These are phyloP conservation scores for Microcebus murinus DNA, from an alignment of 2,113 vertebrate species.

Conservation along the genomic window DNA sequence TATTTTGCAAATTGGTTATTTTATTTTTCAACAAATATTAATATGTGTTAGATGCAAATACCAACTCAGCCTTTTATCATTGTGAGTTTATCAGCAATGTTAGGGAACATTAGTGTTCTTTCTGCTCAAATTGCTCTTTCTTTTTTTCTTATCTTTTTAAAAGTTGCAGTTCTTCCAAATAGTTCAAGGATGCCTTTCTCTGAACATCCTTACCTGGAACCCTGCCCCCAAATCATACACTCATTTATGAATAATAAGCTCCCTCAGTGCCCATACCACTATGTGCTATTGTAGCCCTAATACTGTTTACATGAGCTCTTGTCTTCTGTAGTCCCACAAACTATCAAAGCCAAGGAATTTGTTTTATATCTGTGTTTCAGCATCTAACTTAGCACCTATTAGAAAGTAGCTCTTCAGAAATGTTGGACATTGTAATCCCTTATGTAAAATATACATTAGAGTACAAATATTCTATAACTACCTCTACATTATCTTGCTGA, in stretches of 20 bases:
- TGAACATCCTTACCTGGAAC: background rate
- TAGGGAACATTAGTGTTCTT: background rate
- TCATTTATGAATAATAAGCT: background rate
- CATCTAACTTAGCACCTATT: background rate
- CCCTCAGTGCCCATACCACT: fast-evolving
- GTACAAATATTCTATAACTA: background rate
- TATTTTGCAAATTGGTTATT: background rate
- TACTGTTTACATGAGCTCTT: background rate
- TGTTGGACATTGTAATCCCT: background rate
- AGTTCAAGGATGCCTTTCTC: background rate
- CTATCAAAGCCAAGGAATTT: background rate
- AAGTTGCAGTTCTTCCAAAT: background rate
- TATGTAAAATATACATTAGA: background rate
- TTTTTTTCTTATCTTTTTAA: background rate
- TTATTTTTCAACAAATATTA: background rate
- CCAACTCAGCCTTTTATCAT: background rate
- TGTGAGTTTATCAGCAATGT: background rate
- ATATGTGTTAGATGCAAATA: background rate
- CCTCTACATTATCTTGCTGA: background rate
- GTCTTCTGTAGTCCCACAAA: background rate
- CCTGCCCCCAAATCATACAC: background rate
- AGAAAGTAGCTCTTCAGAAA: background rate
- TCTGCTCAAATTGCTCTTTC: fast-evolving
- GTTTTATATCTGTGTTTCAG: background rate
- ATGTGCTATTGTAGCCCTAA: background rate